Conservation (phyloP, 2,113 vertebrate species). For the Noctilio leporinus region DNA sequence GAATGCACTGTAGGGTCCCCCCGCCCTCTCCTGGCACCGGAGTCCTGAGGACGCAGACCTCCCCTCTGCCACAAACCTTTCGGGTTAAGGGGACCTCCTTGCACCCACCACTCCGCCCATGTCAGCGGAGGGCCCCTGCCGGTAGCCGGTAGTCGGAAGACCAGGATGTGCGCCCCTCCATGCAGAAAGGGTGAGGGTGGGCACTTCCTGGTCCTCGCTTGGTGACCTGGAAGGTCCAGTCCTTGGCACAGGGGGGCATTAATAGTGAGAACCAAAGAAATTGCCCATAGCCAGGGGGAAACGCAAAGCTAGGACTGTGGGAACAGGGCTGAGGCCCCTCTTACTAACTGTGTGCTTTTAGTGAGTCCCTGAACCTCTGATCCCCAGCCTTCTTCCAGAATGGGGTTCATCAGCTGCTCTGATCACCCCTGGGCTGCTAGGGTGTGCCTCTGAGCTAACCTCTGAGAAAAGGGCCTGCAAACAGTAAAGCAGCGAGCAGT, state of each 20-base stretch:
- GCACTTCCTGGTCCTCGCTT: fast-evolving
- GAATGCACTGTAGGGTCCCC: neutral
- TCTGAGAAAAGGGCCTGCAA: neutral
- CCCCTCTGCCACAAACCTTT: neutral
- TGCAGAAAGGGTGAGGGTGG: neutral
- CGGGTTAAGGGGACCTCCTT: fast-evolving
- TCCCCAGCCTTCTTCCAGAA: neutral
- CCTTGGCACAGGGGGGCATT: neutral
- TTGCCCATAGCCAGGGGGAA: neutral
- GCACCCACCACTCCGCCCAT: neutral
- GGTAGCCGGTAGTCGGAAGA: neutral
- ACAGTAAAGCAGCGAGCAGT: neutral
- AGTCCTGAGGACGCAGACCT: neutral
- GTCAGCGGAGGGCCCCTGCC: too few relatives aligned
- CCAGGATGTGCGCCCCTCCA: neutral
- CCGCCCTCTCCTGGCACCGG: fast-evolving
- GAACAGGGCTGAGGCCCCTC: neutral
- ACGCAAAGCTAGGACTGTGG: neutral
- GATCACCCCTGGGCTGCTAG: neutral
- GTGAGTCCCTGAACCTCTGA: neutral
- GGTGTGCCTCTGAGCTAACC: neutral
- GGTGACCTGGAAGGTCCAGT: fast-evolving
- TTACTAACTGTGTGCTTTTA: neutral
- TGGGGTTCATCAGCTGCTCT: neutral
- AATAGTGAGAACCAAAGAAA: neutral